Conservation (phyloP, 2,888 invertebrate species). For the Notodonta ziczac region DNA sequence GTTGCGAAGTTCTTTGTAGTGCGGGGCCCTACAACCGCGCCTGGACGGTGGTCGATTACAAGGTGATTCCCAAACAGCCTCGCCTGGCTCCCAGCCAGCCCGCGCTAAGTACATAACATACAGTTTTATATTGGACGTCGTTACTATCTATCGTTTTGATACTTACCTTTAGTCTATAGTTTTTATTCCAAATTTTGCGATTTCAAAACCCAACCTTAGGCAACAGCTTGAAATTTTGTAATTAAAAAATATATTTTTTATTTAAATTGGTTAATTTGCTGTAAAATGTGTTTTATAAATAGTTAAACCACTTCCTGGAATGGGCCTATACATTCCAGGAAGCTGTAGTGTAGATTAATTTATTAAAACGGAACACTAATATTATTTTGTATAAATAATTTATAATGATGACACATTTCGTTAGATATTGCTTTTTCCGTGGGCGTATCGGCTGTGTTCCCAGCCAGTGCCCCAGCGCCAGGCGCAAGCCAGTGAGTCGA, state of each 20-base stretch:
- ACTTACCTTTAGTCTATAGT: neutral
- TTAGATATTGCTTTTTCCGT: neutral
- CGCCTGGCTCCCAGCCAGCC: neutral
- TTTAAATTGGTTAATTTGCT: no score
- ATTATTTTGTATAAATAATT: neutral
- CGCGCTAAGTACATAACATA: neutral
- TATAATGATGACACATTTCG: neutral
- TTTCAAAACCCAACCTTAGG: no score
- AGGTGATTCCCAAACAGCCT: conserved; percentile 3
- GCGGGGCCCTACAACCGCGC: neutral
- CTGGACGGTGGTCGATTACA: neutral
- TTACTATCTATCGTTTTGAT: neutral
- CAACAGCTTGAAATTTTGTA: no score
- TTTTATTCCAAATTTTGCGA: no score
- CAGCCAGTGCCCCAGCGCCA: conserved; percentile 6
- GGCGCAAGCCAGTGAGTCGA: conserved; percentile 1
- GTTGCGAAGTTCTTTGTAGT: neutral
- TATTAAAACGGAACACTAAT: neutral
- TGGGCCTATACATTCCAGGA: neutral
- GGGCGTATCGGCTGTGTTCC: neutral
- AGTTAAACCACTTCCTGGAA: neutral
- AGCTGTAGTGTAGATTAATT: neutral
- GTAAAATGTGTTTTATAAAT: no score
- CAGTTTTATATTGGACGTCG: neutral
- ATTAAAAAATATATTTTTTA: no score